phyloP scores from a whole-genome alignment of 2,113 vertebrate species.

The Falco punctatus region DNA sequence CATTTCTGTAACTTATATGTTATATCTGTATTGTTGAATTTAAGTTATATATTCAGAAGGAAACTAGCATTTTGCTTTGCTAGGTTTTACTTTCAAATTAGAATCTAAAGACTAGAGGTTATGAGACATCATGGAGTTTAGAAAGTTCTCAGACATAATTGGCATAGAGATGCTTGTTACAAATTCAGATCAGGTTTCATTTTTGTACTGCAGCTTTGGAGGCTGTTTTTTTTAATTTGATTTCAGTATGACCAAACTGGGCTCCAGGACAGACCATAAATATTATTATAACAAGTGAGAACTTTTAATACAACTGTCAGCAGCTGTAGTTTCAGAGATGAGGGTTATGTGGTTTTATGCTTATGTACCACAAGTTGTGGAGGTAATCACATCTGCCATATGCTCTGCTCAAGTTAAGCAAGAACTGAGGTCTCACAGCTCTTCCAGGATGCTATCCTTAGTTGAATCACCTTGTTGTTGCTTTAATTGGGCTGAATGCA shows the following conservation, averaged over 20 bases:
- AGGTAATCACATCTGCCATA: neutral
- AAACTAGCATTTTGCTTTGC: neutral
- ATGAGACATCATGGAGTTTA: neutral
- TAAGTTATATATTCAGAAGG: neutral
- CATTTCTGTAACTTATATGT: neutral
- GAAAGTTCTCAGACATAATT: neutral
- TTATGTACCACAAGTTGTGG: neutral
- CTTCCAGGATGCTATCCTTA: neutral
- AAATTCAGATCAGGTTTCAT: neutral
- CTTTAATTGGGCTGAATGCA: neutral
- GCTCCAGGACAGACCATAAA: neutral
- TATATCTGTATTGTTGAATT: neutral
- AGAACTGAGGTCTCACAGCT: neutral
- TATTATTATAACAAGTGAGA: neutral
- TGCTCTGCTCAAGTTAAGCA: constrained; percentile 17
- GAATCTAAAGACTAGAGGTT: neutral
- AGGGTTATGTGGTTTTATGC: neutral
- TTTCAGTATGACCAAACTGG: neutral
- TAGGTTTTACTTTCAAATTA: neutral
- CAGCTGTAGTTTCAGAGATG: neutral
- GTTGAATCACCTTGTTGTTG: constrained; percentile 2
- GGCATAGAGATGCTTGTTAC: neutral
- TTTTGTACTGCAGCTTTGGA: neutral
- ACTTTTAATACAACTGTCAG: neutral
- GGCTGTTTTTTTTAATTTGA: neutral